Conservation (phyloP, 2,797 vertebrate genomes). For the Gymnoscopelus braueri region DNA sequence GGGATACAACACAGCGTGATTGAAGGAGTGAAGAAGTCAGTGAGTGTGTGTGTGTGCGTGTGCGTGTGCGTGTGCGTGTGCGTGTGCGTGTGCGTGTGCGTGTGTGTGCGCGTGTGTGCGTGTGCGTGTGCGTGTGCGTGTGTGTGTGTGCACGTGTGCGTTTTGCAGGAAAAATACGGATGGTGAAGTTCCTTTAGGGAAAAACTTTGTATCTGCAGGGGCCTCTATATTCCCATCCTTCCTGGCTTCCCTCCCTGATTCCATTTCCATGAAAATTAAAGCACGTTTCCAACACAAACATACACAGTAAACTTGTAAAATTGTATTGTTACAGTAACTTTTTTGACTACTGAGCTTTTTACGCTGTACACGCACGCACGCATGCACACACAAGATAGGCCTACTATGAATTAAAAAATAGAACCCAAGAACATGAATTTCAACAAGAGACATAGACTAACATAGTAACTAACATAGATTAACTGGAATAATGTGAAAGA, state of each 20-base stretch:
- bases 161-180: slow-evolving; percentile 13
- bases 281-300: slow-evolving; percentile 28
- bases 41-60: slow-evolving; percentile 5
- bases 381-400: too few species aligned
- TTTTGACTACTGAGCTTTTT: too few species aligned
- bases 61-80: slow-evolving; percentile 11
- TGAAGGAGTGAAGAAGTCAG: neutral
- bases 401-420: too few species aligned
- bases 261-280: slow-evolving; percentile 73
- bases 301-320: neutral
- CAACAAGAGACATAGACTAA: too few species aligned
- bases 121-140: slow-evolving; percentile 2
- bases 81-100: slow-evolving; percentile 4
- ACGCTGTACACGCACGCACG: too few species aligned
- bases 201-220: slow-evolving; percentile 16
- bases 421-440: too few species aligned
- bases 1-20: slow-evolving; percentile 18
- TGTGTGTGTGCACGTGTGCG: too few species aligned
- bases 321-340: too few species aligned
- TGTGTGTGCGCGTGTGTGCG: neutral
- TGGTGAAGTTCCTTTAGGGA: slow-evolving; percentile 55
- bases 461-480: too few species aligned
- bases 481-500: too few species aligned
- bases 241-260: slow-evolving; percentile 48
- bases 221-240: slow-evolving; percentile 55